Evolutionary conservation across 2,797 vertebrate species (phyloP), one percentile per base, ranked within the genome.

Genomic region (Agapornis canus): DNA sequence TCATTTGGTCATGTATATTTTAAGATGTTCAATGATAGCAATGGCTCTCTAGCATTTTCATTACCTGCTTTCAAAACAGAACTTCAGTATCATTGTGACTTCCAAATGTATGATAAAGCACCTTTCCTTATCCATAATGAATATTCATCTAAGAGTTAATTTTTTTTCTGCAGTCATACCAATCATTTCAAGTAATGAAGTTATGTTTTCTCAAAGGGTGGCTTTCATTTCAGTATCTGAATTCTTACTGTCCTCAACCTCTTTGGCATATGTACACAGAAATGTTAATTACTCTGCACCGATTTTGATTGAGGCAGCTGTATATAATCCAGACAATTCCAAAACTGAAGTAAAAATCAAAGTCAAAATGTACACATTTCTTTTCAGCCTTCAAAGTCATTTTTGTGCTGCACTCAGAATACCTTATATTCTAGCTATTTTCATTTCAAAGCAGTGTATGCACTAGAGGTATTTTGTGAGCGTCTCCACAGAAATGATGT

Each of bases 191-290:
- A 63, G 35, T 54, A 86, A 91, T 22, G 19, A 92, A 79, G 9
- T 32, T 72, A 51, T 65, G 31, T 91, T 94, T 90, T 91, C 86
- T 95, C 83, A 88, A 83, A 70, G 59, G 43, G 91, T 61, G 39
- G 26, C 5, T 90, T 91, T 94, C 47, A 37, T 91, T 92, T 90
- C 68, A 69, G 47, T 70, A 52, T 45, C 77, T 66, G 48, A 86
- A 84, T 95, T 83, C 57, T 60, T 84, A 56, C 56, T 94, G 77
- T 91, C 76, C 77, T 94, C 66, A 65, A 29, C 12, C 39, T 90
- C 47, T 70, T 86, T 76, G 54, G 65, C n/a, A 65, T 71, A 71
- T 22, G 37, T 47, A 88, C 26, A 12, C 35, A 57, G 25, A 89
- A 86, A 82, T 29, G 7, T 59, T 92, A 91, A 88, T 86, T 90